phyloP scores from a whole-genome alignment of 2,888 invertebrate species.

The Chloroclystis v-ata region DNA sequence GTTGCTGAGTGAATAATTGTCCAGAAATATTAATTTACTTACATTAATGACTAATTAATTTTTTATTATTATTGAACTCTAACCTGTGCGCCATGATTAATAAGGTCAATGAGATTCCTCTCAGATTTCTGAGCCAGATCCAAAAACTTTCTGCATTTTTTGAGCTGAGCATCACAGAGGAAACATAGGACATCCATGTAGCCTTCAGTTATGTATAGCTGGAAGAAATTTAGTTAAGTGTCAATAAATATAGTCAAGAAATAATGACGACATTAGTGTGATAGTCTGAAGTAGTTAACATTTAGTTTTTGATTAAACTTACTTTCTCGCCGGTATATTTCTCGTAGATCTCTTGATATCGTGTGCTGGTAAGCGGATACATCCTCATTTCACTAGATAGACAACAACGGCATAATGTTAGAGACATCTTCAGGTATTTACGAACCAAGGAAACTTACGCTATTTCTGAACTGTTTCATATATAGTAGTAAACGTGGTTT shows the following conservation, averaged over 20 bases:
- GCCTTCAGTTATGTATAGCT: conserved; percentile 5
- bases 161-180: conserved; percentile 7
- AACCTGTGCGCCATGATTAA: conserved; percentile 6
- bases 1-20: no score
- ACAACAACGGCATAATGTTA: conserved; percentile 7
- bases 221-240: background rate
- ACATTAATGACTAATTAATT: no score
- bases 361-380: conserved; percentile 4
- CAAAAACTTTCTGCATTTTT: conserved; percentile 9
- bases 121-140: conserved; percentile 2
- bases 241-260: no score
- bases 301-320: no score
- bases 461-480: background rate
- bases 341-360: conserved; percentile 13
- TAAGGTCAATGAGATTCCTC: background rate
- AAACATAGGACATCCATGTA: conserved; percentile 4
- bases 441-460: background rate
- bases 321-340: conserved; percentile 13
- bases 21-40: no score
- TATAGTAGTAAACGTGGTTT: no score
- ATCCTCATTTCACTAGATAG: conserved; percentile 6
- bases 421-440: background rate
- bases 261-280: no score
- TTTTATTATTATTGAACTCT: no score
- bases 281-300: no score